Evolutionary conservation across 2,888 invertebrate species (phyloP), one percentile per base, ranked within the genome.

Genomic region (Sminthurides aquaticus): DNA sequence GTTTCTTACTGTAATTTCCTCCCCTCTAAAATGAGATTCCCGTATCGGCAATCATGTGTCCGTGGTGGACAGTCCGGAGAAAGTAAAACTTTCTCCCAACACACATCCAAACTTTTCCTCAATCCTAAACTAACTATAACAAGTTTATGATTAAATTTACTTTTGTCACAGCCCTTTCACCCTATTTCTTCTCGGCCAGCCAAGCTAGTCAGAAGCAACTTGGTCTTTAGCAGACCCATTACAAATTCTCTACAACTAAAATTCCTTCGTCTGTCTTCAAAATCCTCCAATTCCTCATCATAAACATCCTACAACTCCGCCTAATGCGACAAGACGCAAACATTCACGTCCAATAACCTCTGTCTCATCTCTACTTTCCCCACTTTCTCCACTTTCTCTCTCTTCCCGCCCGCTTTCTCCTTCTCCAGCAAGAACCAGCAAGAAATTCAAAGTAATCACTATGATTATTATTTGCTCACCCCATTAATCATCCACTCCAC

Each of bases 101-200:
- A 43, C 43, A 43, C 43, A 43, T 43, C 43, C 43, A 43, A 43
- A 8, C n/a, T n/a, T n/a, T n/a, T n/a, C n/a, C n/a, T n/a, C n/a
- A n/a, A n/a, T n/a, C n/a, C n/a, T n/a, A n/a, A n/a, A n/a, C n/a
- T n/a, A n/a, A n/a, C n/a, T n/a, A n/a, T 20, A 15, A 52, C 52
- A 52, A 52, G 20, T 52, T 52, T 52, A 52, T 52, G 52, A 52
- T 52, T 20, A 52, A 52, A 52, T 52, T 52, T 52, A 52, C 52
- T 52, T 22, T 20, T 52, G 52, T 52, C 52, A 52, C 52, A 52
- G 20, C 52, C 5, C 5, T 34, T 34, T n/a, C n/a, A n/a, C n/a
- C n/a, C n/a, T n/a, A n/a, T n/a, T n/a, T n/a, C n/a, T n/a, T n/a
- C n/a, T n/a, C n/a, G n/a, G n/a, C n/a, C n/a, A n/a, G n/a, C n/a